These are phyloP conservation scores for Borostomias antarcticus DNA, from an alignment of 2,797 vertebrate genomes.

Conservation along the genomic window DNA sequence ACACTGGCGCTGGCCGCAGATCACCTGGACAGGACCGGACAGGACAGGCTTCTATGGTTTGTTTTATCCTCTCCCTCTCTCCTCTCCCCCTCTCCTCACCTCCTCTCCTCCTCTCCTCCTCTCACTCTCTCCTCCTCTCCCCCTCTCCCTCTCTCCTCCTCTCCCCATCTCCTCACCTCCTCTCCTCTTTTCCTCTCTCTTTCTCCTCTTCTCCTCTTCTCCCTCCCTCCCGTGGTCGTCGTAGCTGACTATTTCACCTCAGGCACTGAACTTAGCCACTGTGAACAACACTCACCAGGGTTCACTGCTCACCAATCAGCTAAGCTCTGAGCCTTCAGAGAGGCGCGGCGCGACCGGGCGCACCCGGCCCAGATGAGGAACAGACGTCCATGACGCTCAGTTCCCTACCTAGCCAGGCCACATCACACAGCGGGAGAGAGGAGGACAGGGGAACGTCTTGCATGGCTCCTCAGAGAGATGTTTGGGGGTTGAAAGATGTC, in stretches of 20 bases:
- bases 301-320: constrained; percentile 88
- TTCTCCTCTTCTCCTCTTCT: constrained; percentile 3
- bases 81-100: constrained; percentile 1
- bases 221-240: constrained; percentile 37
- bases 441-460: no score
- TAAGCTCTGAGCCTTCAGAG: constrained; percentile 85
- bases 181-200: background rate
- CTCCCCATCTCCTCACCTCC: background rate
- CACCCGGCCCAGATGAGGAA: background rate
- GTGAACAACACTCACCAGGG: constrained; percentile 84
- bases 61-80: constrained; percentile 20
- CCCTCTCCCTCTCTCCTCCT: background rate
- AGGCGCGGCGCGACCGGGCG: constrained; percentile 54
- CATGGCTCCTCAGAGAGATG: no score
- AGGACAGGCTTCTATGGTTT: no score
- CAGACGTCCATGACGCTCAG: no score
- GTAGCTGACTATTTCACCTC: constrained; percentile 78
- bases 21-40: no score
- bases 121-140: background rate
- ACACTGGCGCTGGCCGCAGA: no score
- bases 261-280: constrained; percentile 90
- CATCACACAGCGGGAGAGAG: no score
- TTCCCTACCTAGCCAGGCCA: no score
- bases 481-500: no score
- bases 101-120: constrained; percentile 2